Evolutionary conservation across 2,113 vertebrate genomes (phyloP).

Genomic region (Phasianus colchicus): DNA sequence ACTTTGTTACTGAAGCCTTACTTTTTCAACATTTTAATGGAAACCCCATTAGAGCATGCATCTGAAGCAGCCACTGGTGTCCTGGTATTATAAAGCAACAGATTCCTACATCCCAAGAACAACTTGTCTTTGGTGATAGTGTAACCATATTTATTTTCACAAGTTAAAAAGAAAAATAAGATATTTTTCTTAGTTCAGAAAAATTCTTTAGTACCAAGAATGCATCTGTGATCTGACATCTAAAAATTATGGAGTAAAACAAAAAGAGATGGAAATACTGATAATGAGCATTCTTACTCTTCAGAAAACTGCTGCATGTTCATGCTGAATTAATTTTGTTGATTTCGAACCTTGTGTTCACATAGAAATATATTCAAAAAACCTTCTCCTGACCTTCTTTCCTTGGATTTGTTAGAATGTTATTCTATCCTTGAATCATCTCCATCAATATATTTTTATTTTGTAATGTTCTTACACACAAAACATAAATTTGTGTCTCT

Average conservation of each 20-base stretch:
- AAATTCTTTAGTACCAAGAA: background rate
- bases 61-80: background rate
- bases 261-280: background rate
- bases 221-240: background rate
- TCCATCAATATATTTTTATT: background rate
- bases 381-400: background rate
- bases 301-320: background rate
- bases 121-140: background rate
- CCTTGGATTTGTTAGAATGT: background rate
- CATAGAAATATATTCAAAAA: background rate
- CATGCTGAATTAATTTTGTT: background rate
- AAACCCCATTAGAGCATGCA: background rate
- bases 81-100: background rate
- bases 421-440: background rate
- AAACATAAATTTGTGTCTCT: background rate
- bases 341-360: background rate
- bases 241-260: background rate
- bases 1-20: background rate
- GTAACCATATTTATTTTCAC: background rate
- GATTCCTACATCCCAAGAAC: accelerated
- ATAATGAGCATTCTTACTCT: background rate
- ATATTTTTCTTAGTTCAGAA: background rate
- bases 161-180: background rate
- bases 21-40: background rate
- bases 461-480: background rate